These are phyloP conservation scores for Candoia aspera DNA, from an alignment of 2,113 vertebrate species.

Conservation along the genomic window DNA sequence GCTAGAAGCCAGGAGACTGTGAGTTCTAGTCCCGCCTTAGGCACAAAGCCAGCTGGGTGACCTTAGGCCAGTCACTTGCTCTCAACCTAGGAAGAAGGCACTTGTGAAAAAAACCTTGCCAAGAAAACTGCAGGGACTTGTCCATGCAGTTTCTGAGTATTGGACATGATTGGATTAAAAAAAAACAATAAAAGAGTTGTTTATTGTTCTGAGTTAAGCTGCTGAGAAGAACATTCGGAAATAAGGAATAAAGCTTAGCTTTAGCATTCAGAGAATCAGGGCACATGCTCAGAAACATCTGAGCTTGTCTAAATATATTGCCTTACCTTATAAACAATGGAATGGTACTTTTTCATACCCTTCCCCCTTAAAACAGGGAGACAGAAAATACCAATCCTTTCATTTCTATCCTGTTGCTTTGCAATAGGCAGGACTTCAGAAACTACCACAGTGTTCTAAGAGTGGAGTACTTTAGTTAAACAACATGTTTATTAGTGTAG, in stretches of 20 bases:
- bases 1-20: too few relatives aligned
- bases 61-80: too few relatives aligned
- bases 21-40: too few relatives aligned
- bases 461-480: background rate
- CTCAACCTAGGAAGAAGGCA: too few relatives aligned
- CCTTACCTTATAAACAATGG: background rate
- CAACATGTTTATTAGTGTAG: too few relatives aligned
- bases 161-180: too few relatives aligned
- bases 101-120: too few relatives aligned
- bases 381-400: background rate
- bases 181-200: too few relatives aligned
- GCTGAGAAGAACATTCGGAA: background rate
- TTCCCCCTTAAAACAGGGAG: background rate
- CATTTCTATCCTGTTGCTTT: background rate
- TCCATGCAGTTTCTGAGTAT: too few relatives aligned
- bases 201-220: background rate
- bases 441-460: background rate
- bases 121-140: too few relatives aligned
- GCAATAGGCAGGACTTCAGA: background rate
- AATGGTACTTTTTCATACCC: background rate
- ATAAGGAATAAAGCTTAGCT: background rate
- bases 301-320: background rate
- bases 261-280: background rate
- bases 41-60: too few relatives aligned
- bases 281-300: background rate